Evolutionary conservation across 1,140 invertebrate species (phyloP), one percentile per base, ranked within the genome.

Genomic region (Eciton burchellii): DNA sequence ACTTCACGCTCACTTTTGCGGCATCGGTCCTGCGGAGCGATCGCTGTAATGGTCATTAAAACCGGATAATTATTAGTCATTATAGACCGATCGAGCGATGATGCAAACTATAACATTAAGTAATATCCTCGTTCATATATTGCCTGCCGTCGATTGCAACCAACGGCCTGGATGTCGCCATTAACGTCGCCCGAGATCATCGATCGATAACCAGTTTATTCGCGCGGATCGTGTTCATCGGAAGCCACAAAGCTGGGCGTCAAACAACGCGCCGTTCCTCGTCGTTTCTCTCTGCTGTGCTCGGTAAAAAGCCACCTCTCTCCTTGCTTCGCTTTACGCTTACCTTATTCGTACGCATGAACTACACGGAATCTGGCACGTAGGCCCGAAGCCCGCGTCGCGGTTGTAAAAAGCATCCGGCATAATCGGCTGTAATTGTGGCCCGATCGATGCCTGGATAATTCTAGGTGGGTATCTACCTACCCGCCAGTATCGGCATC

Each of bases 381-480:
- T 83, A 84, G 82, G 66, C 72, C 54, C 43, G 45, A 71, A 60
- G 71, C 54, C 66, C n/a, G 45, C 71, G 77, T 56, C 35, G 73
- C 74, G 56, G 79, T 79, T 56, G 71, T 82, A 88, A 84, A 87
- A 88, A 82, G 24, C 47, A 60, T 70, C 65, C 49, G 60, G 74
- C 65, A 83, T 88, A 88, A 88, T 88, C 83, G 72, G 47, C 62
- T n/a, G 77, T 88, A 88, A 88, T 88, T 88, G 68, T 76, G 57
- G 71, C 49, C 62, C 79, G 82, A 85, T 54, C 49, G 57, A 56
- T 71, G 63, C 63, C 56, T 81, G 68, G 70, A 14, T 82, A 71
- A 57, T 82, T 35, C 72, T 68, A 76, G 79, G 65, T 72, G 70
- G 86, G 59, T 81, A 88, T 88, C 86, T 84, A 73, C 59, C 84